Conservation (phyloP, 2,797 vertebrate species). For the Lacerta agilis region DNA sequence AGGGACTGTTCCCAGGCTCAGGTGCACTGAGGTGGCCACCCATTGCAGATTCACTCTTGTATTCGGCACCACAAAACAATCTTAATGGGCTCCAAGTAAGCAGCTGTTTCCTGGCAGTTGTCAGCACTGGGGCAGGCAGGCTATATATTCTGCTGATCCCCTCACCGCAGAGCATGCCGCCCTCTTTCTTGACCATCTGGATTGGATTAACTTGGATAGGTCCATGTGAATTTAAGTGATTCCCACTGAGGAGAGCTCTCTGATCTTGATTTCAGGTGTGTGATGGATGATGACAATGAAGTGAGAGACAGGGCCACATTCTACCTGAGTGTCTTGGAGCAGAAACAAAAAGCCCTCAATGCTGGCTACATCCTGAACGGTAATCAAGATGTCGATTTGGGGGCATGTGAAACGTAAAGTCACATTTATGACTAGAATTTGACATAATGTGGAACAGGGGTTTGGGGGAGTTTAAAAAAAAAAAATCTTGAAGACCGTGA, state of each 20-base stretch:
- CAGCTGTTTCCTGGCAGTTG: background rate
- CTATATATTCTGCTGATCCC: background rate
- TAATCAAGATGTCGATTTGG: constrained; percentile 46
- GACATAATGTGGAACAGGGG: background rate
- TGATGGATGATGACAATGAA: constrained; percentile 86
- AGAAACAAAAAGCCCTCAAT: constrained; percentile 83
- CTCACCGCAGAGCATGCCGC: background rate
- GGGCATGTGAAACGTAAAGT: background rate
- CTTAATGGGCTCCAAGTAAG: background rate
- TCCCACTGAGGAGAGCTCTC: constrained; percentile 24
- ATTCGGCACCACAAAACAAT: background rate
- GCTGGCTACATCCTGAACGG: constrained; percentile 84
- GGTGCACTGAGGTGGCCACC: background rate
- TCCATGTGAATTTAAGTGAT: background rate
- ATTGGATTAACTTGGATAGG: constrained; percentile 5
- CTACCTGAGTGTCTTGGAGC: constrained; percentile 82
- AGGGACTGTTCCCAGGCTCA: background rate
- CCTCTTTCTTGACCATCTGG: background rate
- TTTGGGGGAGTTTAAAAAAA: constrained; percentile 7
- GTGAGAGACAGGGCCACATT: constrained; percentile 84
- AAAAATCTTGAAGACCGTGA: background rate
- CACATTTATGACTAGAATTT: background rate
- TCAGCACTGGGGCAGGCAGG: background rate
- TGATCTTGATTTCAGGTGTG: constrained; percentile 73
- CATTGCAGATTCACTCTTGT: background rate